These are phyloP conservation scores for Amphimedon queenslandica DNA, from an alignment of 37 sponge, comb jelly and placozoan species.

Conservation along the genomic window DNA sequence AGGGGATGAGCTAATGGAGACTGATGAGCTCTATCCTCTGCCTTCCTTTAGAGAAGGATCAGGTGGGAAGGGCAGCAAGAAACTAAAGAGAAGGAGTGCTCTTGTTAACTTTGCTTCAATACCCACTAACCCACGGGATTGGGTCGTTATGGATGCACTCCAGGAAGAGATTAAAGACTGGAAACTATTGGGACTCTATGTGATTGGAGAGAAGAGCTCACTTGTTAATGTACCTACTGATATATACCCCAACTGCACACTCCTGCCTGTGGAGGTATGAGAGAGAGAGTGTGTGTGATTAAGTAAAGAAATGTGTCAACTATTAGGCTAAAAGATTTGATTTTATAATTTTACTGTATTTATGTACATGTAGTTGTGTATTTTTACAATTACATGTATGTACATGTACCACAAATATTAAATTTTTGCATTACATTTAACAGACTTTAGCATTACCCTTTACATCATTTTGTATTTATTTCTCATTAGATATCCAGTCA, in stretches of 20 bases:
- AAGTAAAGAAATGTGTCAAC: too few relatives aligned
- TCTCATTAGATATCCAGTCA: constrained; percentile 41
- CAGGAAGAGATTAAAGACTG: constrained; percentile 44
- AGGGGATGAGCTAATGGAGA: too few relatives aligned
- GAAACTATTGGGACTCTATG: constrained; percentile 59
- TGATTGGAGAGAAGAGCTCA: constrained; percentile 69
- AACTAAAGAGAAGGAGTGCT: background rate
- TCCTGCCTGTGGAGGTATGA: constrained; percentile 87
- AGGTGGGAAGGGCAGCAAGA: background rate
- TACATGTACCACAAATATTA: too few relatives aligned
- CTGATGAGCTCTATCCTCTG: too few relatives aligned
- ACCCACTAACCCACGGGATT: constrained; percentile 70
- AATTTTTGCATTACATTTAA: too few relatives aligned
- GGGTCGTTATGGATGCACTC: constrained; percentile 63
- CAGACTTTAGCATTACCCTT: background rate
- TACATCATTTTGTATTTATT: constrained; percentile 17
- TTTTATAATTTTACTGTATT: too few relatives aligned
- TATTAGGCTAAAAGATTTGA: too few relatives aligned
- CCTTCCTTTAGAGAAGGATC: background rate
- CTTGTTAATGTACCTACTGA: constrained; percentile 47
- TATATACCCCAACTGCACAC: constrained; percentile 47
- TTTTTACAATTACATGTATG: too few relatives aligned
- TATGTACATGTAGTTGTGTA: too few relatives aligned
- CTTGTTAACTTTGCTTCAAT: constrained; percentile 49
- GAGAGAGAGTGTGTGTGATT: too few relatives aligned